These are phyloP conservation scores for Pyralis farinalis DNA, from an alignment of 2,888 invertebrate genomes.

Conservation along the genomic window DNA sequence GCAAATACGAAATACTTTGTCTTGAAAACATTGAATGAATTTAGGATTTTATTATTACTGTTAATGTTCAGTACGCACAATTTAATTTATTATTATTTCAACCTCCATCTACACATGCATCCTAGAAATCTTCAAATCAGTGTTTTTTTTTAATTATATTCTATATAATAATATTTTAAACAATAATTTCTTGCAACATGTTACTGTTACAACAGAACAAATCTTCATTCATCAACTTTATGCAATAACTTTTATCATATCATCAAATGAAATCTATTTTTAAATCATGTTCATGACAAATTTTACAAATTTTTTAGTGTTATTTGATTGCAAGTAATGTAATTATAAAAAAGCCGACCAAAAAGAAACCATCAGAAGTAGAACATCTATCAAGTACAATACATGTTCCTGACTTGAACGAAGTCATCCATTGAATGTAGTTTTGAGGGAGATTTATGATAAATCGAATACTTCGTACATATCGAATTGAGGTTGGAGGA, in stretches of 20 bases:
- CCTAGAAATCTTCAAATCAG: constrained; percentile 5
- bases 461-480: too few species aligned
- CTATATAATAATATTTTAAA: constrained; percentile 20
- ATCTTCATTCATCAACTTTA: constrained; percentile 10
- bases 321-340: background rate
- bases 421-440: too few species aligned
- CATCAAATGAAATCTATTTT: constrained; percentile 17
- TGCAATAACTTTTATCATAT: constrained; percentile 28
- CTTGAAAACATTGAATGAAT: constrained; percentile 1
- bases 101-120: constrained; percentile 33
- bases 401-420: too few species aligned
- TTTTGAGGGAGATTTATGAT: too few species aligned
- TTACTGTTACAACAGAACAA: constrained; percentile 23
- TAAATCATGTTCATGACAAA: constrained; percentile 28
- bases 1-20: too few species aligned
- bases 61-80: constrained; percentile 14
- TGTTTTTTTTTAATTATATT: constrained; percentile 10
- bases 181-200: constrained; percentile 28
- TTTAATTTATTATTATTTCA: constrained; percentile 17
- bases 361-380: too few species aligned
- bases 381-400: too few species aligned
- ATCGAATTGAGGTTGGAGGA: too few species aligned
- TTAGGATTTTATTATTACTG: background rate
- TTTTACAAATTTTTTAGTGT: constrained; percentile 14
- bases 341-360: too few species aligned